Conservation (phyloP, 1,140 invertebrate genomes). For the Drosophila neocordata region DNA sequence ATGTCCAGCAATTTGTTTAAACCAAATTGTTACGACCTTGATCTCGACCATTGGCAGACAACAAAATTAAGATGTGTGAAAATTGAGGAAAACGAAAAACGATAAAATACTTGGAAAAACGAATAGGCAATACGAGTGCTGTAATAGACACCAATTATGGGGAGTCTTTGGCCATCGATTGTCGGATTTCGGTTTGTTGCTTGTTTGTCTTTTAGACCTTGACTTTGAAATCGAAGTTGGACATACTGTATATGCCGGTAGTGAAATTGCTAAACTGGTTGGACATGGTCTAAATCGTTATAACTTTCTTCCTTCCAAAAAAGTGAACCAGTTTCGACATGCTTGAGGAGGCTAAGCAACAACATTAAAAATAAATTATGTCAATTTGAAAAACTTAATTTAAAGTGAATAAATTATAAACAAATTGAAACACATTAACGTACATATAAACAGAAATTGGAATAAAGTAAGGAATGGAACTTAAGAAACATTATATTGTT, state of each 20-base stretch:
- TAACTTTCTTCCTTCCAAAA: slow-evolving; percentile 52
- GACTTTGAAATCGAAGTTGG: slow-evolving; percentile 63
- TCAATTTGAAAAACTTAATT: slow-evolving; percentile 1
- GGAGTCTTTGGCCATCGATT: slow-evolving; percentile 38
- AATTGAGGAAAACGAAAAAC: not conserved
- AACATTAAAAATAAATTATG: slow-evolving; percentile 27
- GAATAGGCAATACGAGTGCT: slow-evolving; percentile 17
- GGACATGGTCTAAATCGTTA: slow-evolving; percentile 10
- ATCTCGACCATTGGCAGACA: not conserved
- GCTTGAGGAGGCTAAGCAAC: not conserved
- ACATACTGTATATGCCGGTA: slow-evolving; percentile 9
- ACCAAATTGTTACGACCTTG: slow-evolving; percentile 3
- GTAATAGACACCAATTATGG: slow-evolving; percentile 73
- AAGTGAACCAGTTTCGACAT: slow-evolving; percentile 23
- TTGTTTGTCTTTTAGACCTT: slow-evolving; percentile 52
- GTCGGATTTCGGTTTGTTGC: slow-evolving; percentile 13
- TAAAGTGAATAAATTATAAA: slow-evolving; percentile 16
- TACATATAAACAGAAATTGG: too few species aligned
- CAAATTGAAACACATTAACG: not conserved
- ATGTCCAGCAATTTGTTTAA: too few species aligned
- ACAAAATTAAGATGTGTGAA: not conserved
- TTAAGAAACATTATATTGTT: not conserved
- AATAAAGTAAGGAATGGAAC: too few species aligned
- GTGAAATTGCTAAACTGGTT: slow-evolving; percentile 58
- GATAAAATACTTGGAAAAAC: slow-evolving; percentile 8